Conservation (phyloP, 1,140 invertebrate species). For the Dinoponera quadriceps region DNA sequence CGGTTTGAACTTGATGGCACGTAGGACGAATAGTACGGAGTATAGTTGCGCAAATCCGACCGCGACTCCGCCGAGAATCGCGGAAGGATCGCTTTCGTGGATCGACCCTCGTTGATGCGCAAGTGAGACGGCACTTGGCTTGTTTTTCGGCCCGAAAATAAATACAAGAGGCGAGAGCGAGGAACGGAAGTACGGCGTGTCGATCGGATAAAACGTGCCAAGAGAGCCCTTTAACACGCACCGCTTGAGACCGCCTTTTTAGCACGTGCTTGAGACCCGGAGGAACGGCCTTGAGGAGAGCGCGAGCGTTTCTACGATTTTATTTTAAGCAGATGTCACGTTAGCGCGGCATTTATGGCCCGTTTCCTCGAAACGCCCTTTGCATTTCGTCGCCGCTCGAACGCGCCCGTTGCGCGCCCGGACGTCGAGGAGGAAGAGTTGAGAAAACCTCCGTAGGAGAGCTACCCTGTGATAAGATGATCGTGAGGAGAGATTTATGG, state of each 20-base stretch:
- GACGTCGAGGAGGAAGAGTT: background rate
- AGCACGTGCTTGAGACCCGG: conserved; percentile 40
- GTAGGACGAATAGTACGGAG: background rate
- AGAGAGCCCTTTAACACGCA: conserved; percentile 47
- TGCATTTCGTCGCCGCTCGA: conserved; percentile 31
- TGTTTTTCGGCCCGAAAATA: conserved; percentile 45
- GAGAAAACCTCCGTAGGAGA: conserved; percentile 11
- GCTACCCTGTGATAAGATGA: conserved; percentile 1
- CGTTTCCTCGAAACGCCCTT: conserved; percentile 28
- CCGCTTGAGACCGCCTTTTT: conserved; percentile 42
- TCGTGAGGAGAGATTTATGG: conserved; percentile 31
- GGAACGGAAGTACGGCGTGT: conserved; percentile 42
- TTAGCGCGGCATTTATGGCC: conserved; percentile 20
- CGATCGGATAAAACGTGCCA: conserved; percentile 55
- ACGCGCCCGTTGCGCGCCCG: no score
- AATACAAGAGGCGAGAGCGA: conserved; percentile 14
- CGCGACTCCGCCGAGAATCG: background rate
- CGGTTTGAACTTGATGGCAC: background rate
- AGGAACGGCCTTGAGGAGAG: conserved; percentile 54
- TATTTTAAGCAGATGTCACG: conserved; percentile 66
- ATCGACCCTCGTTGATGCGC: background rate
- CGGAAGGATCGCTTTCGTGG: conserved; percentile 17
- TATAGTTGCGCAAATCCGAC: background rate
- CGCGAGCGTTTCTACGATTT: conserved; percentile 48
- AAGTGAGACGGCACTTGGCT: background rate